Percentiles rank a stretch among this genome's conserved stretches.
These are phyloP conservation scores for Corella eumyota DNA, from an alignment of 23 tunicate species.

Conservation along the genomic window DNA sequence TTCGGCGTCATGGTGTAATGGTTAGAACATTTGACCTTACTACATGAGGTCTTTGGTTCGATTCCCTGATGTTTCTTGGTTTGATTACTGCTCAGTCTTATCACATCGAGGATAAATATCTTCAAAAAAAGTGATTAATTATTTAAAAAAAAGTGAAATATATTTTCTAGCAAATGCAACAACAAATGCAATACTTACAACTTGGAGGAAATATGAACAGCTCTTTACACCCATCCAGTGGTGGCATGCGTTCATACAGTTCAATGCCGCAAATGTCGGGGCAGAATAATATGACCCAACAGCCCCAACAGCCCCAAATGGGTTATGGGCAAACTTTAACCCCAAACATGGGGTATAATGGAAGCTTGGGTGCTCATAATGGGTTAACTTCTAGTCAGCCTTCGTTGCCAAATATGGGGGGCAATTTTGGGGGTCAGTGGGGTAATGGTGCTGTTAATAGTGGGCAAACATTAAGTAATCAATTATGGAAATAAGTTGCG, in stretches of 20 bases:
- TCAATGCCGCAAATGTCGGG: constrained; percentile 58
- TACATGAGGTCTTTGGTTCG: too few species aligned
- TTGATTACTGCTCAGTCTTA: too few species aligned
- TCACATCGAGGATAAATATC: too few species aligned
- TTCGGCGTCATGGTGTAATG: too few species aligned
- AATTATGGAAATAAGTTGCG: constrained; percentile 26
- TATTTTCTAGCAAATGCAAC: constrained; percentile 32
- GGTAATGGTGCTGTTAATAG: constrained; percentile 4
- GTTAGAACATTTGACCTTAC: too few species aligned
- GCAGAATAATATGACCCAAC: background rate
- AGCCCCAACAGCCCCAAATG: background rate
- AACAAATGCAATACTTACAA: constrained; percentile 41
- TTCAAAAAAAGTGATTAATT: background rate
- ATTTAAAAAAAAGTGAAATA: background rate
- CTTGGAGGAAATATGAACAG: constrained; percentile 7
- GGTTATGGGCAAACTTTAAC: constrained; percentile 3
- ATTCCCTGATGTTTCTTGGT: too few species aligned
- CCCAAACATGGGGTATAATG: too few species aligned
- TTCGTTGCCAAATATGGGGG: constrained; percentile 12
- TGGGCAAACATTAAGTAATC: constrained; percentile 40
- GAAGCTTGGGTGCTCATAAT: background rate
- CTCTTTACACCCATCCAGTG: background rate
- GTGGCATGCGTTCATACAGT: constrained; percentile 32
- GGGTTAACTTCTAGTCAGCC: constrained; percentile 34
- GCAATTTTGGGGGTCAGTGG: too few species aligned